Base-by-base conservation (phyloP, 2,113 vertebrate genomes). In the Xenopus laevis region DNA sequence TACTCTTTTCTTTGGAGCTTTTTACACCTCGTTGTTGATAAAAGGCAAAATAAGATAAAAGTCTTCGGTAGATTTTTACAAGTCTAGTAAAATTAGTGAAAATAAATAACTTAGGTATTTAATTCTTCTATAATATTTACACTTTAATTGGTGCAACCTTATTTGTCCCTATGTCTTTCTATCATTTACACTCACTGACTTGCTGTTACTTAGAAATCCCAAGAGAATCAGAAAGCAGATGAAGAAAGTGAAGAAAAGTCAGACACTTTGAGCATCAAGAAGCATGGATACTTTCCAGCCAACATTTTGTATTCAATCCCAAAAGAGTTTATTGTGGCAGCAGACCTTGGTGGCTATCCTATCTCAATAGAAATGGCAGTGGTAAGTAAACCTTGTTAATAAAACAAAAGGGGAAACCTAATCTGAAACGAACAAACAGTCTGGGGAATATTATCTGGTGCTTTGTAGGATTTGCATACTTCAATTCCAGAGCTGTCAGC, bases 351-450 rank as follows among this genome's bases (percentile, higher is more conserved):
- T 0, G 82, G 93, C 46, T 18, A 4, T 4, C 90, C 92, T 1
- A 69, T 95, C 82, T 88, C 91, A 70, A 72, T 47, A 23, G 86
- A 89, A 62, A 82, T 90, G 74, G 92, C 89, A 0, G 71, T 4
- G 79, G 95, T 95, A 84, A 93, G 93, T 80, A 70, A 18, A 79
- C 50, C 81, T 81, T 84, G 71, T 87, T 80, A 84, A 83, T 86
- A 85, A 87, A 78, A 23, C 20, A 84, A 80, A 77, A 82, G 76
- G 71, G 7, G 88, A 81, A 89, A 92, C 1, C 0, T 20, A 65
- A 89, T 68, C 84, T 69, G n/a, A 10, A 13, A 60, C 20, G 30
- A 77, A 83, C 81, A 84, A 77, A 52, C 70, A 58, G 44, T 0
- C 67, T 13, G 10, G 16, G 83, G 74, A 83, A 79, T 73, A 65